Percentiles rank a stretch among this genome's conserved stretches.
Evolutionary conservation across 2,888 invertebrate species (phyloP).

Genomic region (Esperia sulphurella): DNA sequence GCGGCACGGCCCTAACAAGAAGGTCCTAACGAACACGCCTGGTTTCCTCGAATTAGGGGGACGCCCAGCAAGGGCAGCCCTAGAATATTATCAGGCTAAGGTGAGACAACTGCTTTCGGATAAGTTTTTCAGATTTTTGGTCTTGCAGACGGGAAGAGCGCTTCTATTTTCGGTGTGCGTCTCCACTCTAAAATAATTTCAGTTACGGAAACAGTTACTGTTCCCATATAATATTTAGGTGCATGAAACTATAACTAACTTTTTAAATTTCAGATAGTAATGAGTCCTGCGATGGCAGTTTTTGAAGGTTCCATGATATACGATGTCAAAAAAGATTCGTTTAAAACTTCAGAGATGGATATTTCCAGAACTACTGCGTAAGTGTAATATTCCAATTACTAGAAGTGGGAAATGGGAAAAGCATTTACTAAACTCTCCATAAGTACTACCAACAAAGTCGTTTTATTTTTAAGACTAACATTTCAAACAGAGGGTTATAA

Average conservation of each 20-base stretch:
- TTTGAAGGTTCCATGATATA: conserved; percentile 18
- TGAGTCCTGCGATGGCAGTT: conserved; percentile 12
- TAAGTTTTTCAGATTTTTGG: no score
- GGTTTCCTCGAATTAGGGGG: not conserved
- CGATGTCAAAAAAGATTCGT: conserved; percentile 8
- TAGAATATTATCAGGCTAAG: conserved; percentile 27
- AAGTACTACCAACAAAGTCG: no score
- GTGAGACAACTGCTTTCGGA: conserved; percentile 2
- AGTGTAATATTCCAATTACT: not conserved
- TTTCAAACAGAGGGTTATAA: no score
- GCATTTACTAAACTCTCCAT: no score
- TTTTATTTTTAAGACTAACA: no score
- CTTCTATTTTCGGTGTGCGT: no score
- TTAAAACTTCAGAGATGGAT: conserved; percentile 10
- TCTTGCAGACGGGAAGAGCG: no score
- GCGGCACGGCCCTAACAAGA: conserved; percentile 11
- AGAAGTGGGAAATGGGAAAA: no score
- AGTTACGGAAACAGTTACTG: no score
- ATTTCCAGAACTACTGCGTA: conserved; percentile 17
- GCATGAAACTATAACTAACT: conserved; percentile 8
- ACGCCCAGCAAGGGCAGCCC: conserved; percentile 3
- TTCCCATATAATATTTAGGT: no score
- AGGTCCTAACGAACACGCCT: conserved; percentile 5
- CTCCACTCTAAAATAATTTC: no score
- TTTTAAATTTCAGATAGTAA: conserved; percentile 10